Evolutionary conservation across 2,888 invertebrate genomes (phyloP).

Genomic region (Ecliptopera silaceata): DNA sequence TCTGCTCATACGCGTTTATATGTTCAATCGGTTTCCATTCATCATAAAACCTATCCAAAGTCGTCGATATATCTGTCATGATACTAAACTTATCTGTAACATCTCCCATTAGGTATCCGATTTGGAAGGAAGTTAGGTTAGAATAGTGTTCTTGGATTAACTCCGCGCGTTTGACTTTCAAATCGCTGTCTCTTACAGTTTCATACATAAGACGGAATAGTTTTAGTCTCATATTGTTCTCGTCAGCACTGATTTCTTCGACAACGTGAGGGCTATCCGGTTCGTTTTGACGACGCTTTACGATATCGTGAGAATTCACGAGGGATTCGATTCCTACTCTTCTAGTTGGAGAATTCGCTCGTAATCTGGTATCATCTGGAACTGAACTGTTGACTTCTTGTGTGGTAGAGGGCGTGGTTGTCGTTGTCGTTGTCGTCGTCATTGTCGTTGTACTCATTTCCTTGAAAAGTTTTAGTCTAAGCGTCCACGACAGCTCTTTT

Average conservation of each 20-base stretch:
- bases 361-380: background rate
- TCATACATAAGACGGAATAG: slow-evolving; percentile 69
- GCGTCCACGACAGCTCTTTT: background rate
- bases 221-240: slow-evolving; percentile 61
- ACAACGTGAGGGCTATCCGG: background rate
- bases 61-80: slow-evolving; percentile 55
- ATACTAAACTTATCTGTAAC: slow-evolving; percentile 56
- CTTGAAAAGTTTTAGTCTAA: background rate
- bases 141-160: slow-evolving; percentile 51
- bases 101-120: slow-evolving; percentile 61
- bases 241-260: slow-evolving; percentile 39
- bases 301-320: background rate
- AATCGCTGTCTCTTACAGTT: slow-evolving; percentile 60
- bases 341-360: background rate
- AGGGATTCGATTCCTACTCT: background rate
- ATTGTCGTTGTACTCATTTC: background rate
- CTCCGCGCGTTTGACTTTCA: slow-evolving; percentile 61
- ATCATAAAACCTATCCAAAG: slow-evolving; percentile 48
- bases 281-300: background rate
- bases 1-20: slow-evolving; percentile 69
- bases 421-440: background rate
- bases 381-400: too few species aligned
- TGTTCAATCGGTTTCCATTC: slow-evolving; percentile 71
- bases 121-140: slow-evolving; percentile 55
- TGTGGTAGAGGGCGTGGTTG: too few species aligned